Percentiles rank a stretch among this genome's conserved stretches.
These are phyloP conservation scores for Cavia aperea DNA, from an alignment of 2,113 vertebrate species.

Conservation along the genomic window DNA sequence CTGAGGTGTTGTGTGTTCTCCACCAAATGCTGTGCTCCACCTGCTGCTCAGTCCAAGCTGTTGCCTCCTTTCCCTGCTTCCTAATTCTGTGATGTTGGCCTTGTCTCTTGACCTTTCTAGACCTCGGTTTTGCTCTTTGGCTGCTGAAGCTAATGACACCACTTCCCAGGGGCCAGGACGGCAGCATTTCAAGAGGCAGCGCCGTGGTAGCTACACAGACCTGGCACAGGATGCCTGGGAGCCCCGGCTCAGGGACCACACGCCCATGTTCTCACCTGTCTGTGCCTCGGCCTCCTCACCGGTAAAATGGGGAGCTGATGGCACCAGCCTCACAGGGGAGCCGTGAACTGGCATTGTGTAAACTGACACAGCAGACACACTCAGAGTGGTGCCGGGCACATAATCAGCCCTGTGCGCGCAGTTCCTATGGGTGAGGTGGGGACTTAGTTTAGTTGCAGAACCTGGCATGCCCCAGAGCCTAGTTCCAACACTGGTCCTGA, in stretches of 20 bases:
- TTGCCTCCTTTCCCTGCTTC: not conserved
- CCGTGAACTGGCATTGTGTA: not conserved
- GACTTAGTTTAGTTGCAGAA: not conserved
- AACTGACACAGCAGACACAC: not conserved
- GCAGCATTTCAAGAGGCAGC: not conserved
- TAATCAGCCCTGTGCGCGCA: accelerated
- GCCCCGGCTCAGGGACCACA: not conserved
- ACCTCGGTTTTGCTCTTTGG: not conserved
- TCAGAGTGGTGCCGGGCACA: not conserved
- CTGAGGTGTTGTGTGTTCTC: accelerated
- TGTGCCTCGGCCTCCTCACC: not conserved
- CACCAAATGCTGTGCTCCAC: not conserved
- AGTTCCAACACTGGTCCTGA: not conserved
- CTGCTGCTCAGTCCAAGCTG: not conserved
- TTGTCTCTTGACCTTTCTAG: not conserved
- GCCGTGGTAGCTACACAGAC: not conserved
- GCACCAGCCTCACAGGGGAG: not conserved
- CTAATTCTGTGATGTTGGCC: not conserved
- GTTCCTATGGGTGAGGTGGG: not conserved
- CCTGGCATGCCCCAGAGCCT: not conserved
- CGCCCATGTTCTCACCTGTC: not conserved
- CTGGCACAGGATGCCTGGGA: not conserved
- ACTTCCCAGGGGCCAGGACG: not conserved
- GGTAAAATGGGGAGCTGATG: not conserved
- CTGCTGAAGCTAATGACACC: not conserved